Evolutionary conservation across 2,888 invertebrate species (phyloP), one percentile per base, ranked within the genome.

Genomic region (Augochlorella aurata): DNA sequence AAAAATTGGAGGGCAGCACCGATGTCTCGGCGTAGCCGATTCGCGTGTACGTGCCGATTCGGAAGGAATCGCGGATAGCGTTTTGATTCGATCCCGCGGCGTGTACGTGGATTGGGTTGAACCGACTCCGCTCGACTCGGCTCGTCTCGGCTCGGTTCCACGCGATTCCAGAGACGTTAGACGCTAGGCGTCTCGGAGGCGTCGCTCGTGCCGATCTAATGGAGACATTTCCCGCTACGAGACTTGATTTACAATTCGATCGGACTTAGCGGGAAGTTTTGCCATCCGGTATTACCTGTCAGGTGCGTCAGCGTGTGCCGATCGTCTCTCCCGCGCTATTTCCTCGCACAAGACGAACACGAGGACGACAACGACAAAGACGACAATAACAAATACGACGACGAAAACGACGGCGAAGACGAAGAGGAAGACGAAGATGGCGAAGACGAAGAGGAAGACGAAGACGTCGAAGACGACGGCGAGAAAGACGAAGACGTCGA

Each of bases 281-380:
- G 80, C 81, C 85, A 29, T 69, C 85, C 69, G 84, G 89, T 91
- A 91, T 91, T 89, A 90, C 90, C 89, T 90, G 89, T 91, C 91
- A 89, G 85, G 88, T 87, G 86, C 86, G 89, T 88, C 90, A 85
- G 82, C 84, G 76, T 61, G 79, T 79, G 29, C 44, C 85, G 89
- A 88, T 89, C 89, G 88, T 83, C 84, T 85, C 74, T 79, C 81
- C 79, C 87, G 85, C 87, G 85, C 83, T 89, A 86, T 88, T 85
- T 87, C 87, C 85, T 86, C 86, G 81, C 21, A 0, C 2, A 38
- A 38, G 38, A 38, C 5, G 38, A 38, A 38, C 2, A 38, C 38
- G 38, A 5, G 0, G 7, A 5, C 5, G 38, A 38, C 29, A 3
- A 29, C 0, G 4, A 38, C 5, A 7, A 38, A 38, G 38, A 38